Evolutionary conservation across 92 coral and sea anemone genomes (phyloP), one percentile per base, ranked within the genome.

Genomic region (Actinostola sp.): DNA sequence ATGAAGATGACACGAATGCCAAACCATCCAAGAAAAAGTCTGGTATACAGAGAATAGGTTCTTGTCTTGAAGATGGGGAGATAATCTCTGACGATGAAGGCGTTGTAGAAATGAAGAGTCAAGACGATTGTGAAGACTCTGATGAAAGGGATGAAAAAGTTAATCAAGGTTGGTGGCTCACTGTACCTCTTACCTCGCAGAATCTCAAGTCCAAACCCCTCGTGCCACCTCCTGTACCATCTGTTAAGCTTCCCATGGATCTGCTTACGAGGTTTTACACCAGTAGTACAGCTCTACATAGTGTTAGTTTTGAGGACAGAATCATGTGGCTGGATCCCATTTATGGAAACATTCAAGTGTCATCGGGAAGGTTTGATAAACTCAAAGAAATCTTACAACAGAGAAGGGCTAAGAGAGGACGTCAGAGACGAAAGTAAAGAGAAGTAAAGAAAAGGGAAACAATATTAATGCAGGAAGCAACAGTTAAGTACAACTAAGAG

Each of bases 261-360:
- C 86, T 92, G 0, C 84, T 95, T 0, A 88, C 99, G 1, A 65
- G 97, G 70, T 90, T 90, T 70, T 90, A 90, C 82, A 90, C 97
- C 16, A 83, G 86, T 50, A 83, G 97, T 59, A 90, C 97, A 16
- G 89, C 84, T 17, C 65, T 90, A 21, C 97, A 90, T 35, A 87
- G 72, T 50, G 76, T 91, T 39, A 82, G 97, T 61, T 91, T 88
- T 60, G 95, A 95, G 73, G 97, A 95, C 60, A 52, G 98, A 29
- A 78, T 86, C 25, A 83, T 92, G 93, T 94, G 99, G 99, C 61
- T 95, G 60, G 99, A 95, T 59, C 99, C 99, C 26, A 85, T 95
- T 26, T 95, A 85, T 75, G 99, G 99, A 14, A 95, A 95, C 62
- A 73, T 95, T 20, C 99, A 95, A 34, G 89, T 92, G 3, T 88